Evolutionary conservation across 2,797 vertebrate species (phyloP).

Genomic region (Hirundo rustica): DNA sequence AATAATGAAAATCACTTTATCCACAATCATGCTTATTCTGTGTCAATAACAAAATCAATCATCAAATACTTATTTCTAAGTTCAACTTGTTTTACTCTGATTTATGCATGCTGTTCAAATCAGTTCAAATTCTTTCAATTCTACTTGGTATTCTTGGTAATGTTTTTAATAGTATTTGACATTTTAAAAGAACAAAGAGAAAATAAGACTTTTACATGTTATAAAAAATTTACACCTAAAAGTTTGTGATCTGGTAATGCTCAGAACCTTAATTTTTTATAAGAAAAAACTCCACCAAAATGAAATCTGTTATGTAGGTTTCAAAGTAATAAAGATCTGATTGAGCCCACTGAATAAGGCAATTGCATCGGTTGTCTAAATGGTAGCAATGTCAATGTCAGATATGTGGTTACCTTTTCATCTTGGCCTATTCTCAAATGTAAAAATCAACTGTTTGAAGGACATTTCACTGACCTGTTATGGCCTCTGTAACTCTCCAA

Average conservation of each 20-base stretch:
- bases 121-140: slow-evolving; percentile 68
- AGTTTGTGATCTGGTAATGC: background rate
- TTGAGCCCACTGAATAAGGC: slow-evolving; percentile 76
- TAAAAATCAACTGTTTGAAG: slow-evolving; percentile 98
- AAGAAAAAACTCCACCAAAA: slow-evolving; percentile 23
- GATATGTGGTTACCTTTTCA: slow-evolving; percentile 88
- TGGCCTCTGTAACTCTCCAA: slow-evolving; percentile 86
- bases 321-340: slow-evolving; percentile 73
- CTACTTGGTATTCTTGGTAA: slow-evolving; percentile 60
- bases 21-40: slow-evolving; percentile 70
- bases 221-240: slow-evolving; percentile 38
- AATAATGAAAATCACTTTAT: slow-evolving; percentile 75
- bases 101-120: slow-evolving; percentile 69
- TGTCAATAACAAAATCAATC: slow-evolving; percentile 78
- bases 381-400: slow-evolving; percentile 86
- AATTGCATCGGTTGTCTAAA: slow-evolving; percentile 84
- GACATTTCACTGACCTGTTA: slow-evolving; percentile 97
- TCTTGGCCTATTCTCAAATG: slow-evolving; percentile 87
- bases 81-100: slow-evolving; percentile 75
- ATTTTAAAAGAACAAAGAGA: background rate
- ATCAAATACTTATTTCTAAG: slow-evolving; percentile 74
- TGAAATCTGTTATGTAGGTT: slow-evolving; percentile 55
- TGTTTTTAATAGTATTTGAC: slow-evolving; percentile 31
- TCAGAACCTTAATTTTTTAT: slow-evolving; percentile 43
- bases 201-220: slow-evolving; percentile 14